Base-by-base conservation (phyloP, 2,888 invertebrate genomes). In the Lycocerus yunnanus region DNA sequence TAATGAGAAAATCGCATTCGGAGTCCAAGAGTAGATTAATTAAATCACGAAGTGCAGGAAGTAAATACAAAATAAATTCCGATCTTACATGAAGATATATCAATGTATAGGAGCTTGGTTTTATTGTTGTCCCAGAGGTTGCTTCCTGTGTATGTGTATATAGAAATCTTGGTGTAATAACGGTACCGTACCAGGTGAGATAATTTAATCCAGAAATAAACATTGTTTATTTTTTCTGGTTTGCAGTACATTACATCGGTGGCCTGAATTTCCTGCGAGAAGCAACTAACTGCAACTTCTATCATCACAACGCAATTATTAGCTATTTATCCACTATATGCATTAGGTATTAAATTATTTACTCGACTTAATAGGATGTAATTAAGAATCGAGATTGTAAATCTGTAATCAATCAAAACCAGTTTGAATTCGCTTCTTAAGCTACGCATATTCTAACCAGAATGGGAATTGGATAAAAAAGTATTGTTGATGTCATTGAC, bases 121-220 rank as follows among this genome's bases (percentile, higher is more conserved):
- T 72, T 72, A 72, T 72, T 72, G 72, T 72, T 73, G 76, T 76
- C 71, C 68, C 20, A 63, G 58, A 63, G 76, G 58, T 72, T 60
- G 66, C 71, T 76, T 74, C 76, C 76, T 76, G 18, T 18, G 16
- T 61, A 61, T 15, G 16, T 13, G 15, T 15, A 21, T 24, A 24
- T 18, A 63, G 61, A 63, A 20, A 16, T 18, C 61, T 60, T 60
- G 60, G 60, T 15, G 18, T 20, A n/a, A 16, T 66, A 71, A 66
- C 66, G 71, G 66, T 66, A 66, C 58, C 14, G 65, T 18, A 66
- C 70, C 70, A 70, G 70, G 63, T 70, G 70, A 66, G 70, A 65
- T 61, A 66, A 66, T 71, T 58, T 66, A 58, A 66, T 58, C 65
- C 66, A 66, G 58, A 66, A 71, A 63, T 18, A 20, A n/a, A 63